Evolutionary conservation across 2,113 vertebrate species (phyloP).

Genomic region (Riparia riparia): DNA sequence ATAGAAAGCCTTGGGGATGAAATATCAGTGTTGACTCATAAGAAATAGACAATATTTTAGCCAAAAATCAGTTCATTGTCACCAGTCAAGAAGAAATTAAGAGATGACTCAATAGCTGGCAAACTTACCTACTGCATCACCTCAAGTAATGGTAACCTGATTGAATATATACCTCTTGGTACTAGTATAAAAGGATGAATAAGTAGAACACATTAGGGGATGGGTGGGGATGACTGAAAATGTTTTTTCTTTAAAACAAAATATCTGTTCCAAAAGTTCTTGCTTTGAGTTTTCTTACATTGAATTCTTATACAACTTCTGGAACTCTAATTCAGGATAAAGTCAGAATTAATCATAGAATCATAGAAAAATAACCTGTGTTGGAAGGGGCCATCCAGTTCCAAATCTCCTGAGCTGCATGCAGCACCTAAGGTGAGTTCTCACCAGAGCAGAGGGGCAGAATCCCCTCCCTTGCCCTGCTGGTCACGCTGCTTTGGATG

Average conservation of each 20-base stretch:
- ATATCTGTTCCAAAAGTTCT: not conserved
- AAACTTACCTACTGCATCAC: not conserved
- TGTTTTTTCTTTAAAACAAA: not conserved
- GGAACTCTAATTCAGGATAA: not conserved
- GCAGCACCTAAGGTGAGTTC: not conserved
- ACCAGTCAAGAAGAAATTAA: not conserved
- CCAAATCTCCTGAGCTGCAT: not conserved
- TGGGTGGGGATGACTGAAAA: not conserved
- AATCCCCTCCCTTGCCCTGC: not conserved
- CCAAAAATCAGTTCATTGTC: not conserved
- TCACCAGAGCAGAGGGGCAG: not conserved
- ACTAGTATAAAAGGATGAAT: not conserved
- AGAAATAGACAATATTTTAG: not conserved
- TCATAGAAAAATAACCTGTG: rapidly evolving
- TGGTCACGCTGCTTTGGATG: rapidly evolving
- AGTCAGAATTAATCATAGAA: not conserved
- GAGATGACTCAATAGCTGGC: not conserved
- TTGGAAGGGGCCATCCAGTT: not conserved
- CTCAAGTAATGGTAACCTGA: not conserved
- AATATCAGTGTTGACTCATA: not conserved
- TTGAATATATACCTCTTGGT: not conserved
- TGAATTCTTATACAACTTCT: not conserved
- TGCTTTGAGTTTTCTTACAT: not conserved
- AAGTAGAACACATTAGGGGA: not conserved
- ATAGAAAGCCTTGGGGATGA: not conserved